These are phyloP conservation scores for Lacerta agilis DNA, from an alignment of 2,797 vertebrate species.

Conservation along the genomic window DNA sequence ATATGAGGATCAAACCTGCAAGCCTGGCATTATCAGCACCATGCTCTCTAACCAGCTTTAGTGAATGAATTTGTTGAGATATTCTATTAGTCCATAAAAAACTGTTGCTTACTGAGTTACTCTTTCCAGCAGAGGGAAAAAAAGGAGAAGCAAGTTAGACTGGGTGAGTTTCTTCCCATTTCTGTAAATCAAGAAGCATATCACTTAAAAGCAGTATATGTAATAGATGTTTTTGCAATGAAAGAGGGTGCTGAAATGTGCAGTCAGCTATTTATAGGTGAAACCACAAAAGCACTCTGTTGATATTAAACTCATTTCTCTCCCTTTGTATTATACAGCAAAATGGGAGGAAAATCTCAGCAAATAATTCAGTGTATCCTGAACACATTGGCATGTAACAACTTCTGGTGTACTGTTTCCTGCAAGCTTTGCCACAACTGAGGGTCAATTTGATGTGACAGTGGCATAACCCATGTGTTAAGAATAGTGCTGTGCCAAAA, in stretches of 20 bases:
- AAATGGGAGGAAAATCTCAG: constrained; percentile 22
- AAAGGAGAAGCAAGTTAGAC: neutral
- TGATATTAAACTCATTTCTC: constrained; percentile 35
- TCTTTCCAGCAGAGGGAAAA: neutral
- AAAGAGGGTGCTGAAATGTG: neutral
- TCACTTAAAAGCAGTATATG: neutral
- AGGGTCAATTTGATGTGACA: neutral
- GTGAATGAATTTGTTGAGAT: neutral
- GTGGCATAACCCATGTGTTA: neutral
- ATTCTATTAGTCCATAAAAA: neutral
- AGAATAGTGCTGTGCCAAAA: neutral
- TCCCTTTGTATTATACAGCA: neutral
- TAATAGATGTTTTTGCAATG: neutral
- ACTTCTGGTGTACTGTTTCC: neutral
- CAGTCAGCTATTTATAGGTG: constrained; percentile 16
- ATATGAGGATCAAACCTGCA: no score
- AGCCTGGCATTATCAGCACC: no score
- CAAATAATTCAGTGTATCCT: constrained; percentile 8
- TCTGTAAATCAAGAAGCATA: neutral
- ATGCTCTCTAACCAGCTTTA: no score
- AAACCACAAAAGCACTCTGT: constrained; percentile 5
- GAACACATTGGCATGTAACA: neutral
- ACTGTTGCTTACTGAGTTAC: neutral
- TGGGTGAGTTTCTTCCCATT: neutral
- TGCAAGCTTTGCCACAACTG: neutral